A percentile compares a stretch with the other conserved stretches of the same genome.
Evolutionary conservation across 2,888 invertebrate species (phyloP).

Genomic region (Clivina fossor): DNA sequence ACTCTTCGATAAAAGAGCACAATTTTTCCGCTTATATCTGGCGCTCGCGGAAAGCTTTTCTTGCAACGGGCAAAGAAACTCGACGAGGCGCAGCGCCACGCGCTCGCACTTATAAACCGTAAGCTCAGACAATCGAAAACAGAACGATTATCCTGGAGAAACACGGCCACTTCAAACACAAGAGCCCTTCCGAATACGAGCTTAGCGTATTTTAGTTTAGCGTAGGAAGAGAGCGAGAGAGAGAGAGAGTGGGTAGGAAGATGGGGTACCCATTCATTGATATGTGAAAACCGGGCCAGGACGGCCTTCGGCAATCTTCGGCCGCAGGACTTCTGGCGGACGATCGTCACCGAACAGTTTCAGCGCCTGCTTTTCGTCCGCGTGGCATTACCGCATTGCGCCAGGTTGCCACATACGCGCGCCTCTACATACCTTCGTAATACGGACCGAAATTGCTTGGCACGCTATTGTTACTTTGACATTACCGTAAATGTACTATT

Average conservation of each 20-base stretch:
- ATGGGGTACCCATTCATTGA: slow-evolving; percentile 37
- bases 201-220: slow-evolving; percentile 29
- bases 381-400: slow-evolving; percentile 41
- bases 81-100: too few relatives aligned
- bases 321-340: not conserved
- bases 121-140: slow-evolving; percentile 33
- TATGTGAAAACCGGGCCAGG: slow-evolving; percentile 29
- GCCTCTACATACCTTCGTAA: slow-evolving; percentile 37
- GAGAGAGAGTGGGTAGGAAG: too few relatives aligned
- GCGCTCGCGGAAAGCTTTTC: too few relatives aligned
- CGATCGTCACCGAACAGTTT: slow-evolving; percentile 33
- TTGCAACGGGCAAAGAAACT: too few relatives aligned
- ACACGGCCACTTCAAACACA: slow-evolving; percentile 30
- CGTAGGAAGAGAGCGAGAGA: too few relatives aligned
- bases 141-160: slow-evolving; percentile 33
- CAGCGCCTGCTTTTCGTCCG: slow-evolving; percentile 32
- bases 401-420: slow-evolving; percentile 38
- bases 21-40: too few relatives aligned
- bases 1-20: too few relatives aligned
- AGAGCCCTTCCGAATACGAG: slow-evolving; percentile 30
- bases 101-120: slow-evolving; percentile 26
- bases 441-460: slow-evolving; percentile 36
- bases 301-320: too few relatives aligned
- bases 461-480: slow-evolving; percentile 35
- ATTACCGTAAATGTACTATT: slow-evolving; percentile 39